phyloP scores from a whole-genome alignment of 2,113 vertebrate species.

The Callospermophilus lateralis region DNA sequence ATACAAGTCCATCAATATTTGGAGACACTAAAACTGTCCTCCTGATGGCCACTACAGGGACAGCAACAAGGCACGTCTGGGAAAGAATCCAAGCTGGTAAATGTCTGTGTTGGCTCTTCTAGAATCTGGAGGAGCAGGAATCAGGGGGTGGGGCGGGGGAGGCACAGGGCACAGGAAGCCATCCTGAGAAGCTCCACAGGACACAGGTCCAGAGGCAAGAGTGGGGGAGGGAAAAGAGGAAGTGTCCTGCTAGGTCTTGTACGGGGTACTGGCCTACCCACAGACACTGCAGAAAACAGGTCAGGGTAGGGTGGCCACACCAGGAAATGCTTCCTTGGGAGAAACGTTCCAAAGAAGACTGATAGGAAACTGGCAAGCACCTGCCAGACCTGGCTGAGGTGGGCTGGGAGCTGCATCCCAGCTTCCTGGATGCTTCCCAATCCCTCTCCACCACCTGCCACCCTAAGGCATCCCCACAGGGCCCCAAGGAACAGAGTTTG shows the following conservation, averaged over 20 bases:
- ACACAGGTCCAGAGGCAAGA: neutral
- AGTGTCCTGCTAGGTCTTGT: neutral
- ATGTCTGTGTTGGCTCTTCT: conserved; percentile 8
- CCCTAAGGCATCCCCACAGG: neutral
- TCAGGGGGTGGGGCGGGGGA: rapidly evolving
- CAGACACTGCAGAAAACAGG: neutral
- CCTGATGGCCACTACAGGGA: neutral
- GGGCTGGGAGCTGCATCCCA: neutral
- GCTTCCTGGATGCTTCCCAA: neutral
- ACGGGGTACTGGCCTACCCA: neutral
- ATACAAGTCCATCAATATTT: conserved; percentile 29
- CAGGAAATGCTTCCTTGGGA: neutral
- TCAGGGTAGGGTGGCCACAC: neutral
- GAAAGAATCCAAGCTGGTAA: conserved; percentile 52
- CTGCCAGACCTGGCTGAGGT: neutral
- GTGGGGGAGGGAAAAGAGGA: neutral
- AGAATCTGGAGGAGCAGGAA: conserved; percentile 20
- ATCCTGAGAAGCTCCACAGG: neutral
- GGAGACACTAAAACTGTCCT: conserved; percentile 30
- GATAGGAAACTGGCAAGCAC: neutral
- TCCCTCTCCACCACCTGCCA: neutral
- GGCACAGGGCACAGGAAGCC: neutral
- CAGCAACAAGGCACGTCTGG: neutral
- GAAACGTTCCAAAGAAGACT: neutral
- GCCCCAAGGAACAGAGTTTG: neutral